phyloP scores from a whole-genome alignment of 37 sponge, comb jelly and placozoan genomes.

The Aplysina aerophoba region DNA sequence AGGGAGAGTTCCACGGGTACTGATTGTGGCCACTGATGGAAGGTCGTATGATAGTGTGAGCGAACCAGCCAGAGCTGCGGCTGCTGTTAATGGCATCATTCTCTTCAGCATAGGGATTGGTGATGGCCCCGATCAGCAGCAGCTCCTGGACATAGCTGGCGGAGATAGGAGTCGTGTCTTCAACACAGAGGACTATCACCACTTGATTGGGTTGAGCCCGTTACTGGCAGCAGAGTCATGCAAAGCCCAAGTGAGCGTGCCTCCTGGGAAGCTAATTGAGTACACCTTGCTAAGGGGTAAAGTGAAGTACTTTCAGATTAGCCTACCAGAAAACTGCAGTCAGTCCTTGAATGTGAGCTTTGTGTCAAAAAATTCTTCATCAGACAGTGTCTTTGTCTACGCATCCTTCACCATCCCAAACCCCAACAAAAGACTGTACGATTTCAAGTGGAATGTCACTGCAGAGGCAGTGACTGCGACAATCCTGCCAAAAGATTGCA shows the following conservation, averaged over 20 bases:
- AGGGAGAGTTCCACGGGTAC: neutral
- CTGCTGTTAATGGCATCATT: neutral
- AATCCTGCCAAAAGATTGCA: neutral
- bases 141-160: neutral
- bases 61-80: neutral
- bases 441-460: neutral
- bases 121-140: neutral
- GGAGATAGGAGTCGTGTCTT: neutral
- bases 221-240: neutral
- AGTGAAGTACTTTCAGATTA: neutral
- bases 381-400: neutral
- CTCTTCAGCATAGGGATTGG: slow-evolving; percentile 32
- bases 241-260: slow-evolving; percentile 6
- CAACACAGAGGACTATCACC: neutral
- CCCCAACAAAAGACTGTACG: neutral
- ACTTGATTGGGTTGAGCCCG: neutral
- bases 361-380: neutral
- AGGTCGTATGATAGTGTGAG: neutral
- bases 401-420: neutral
- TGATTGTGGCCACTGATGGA: slow-evolving; percentile 33
- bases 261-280: no score
- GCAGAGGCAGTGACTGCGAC: no score
- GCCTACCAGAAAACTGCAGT: neutral
- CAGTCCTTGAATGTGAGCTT: no score
- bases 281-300: neutral